phyloP scores from a whole-genome alignment of 2,797 vertebrate species.

The Schizopygopsis malacanthus region DNA sequence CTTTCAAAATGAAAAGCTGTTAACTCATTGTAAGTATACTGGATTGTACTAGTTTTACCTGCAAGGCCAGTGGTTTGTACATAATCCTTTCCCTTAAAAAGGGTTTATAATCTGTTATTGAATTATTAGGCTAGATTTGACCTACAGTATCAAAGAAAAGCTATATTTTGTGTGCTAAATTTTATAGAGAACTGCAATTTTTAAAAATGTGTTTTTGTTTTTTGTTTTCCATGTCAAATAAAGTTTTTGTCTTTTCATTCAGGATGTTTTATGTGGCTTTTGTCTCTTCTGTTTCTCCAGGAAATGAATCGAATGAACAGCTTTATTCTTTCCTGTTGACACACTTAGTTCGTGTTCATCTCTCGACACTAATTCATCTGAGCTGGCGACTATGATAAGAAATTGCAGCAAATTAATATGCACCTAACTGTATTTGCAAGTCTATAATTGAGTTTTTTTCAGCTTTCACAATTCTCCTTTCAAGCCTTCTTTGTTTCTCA shows the following conservation, averaged over 20 bases:
- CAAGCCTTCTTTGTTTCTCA: background rate
- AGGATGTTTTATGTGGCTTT: constrained; percentile 71
- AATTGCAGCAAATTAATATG: background rate
- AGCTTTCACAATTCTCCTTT: background rate
- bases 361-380: background rate
- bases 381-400: background rate
- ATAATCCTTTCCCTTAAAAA: constrained; percentile 55
- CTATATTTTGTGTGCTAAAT: constrained; percentile 83
- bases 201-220: constrained; percentile 67
- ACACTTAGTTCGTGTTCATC: background rate
- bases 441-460: background rate
- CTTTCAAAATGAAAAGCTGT: constrained; percentile 6
- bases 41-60: constrained; percentile 32
- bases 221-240: constrained; percentile 64
- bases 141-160: constrained; percentile 69
- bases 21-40: constrained; percentile 30
- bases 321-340: background rate
- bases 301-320: background rate
- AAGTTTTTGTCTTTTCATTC: constrained; percentile 74
- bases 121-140: constrained; percentile 51
- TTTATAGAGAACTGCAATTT: constrained; percentile 78
- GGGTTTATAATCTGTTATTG: constrained; percentile 58
- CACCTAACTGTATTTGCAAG: background rate
- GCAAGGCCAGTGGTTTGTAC: constrained; percentile 50
- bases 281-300: constrained; percentile 43